Evolutionary conservation across 2,113 vertebrate genomes (phyloP), one percentile per base, ranked within the genome.

Genomic region (Dromaius novaehollandiae): DNA sequence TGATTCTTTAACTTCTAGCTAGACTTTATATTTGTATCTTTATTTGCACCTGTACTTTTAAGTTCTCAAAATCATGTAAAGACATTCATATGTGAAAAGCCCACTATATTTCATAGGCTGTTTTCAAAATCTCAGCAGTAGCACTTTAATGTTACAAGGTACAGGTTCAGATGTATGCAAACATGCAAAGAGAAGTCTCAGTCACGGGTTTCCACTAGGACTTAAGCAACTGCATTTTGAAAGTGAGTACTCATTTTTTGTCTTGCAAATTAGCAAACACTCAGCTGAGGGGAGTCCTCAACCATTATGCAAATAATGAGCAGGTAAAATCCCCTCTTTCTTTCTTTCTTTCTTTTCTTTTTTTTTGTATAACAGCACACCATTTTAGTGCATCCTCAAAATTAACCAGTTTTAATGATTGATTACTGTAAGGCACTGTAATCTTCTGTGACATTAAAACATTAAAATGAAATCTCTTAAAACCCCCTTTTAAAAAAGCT

Each of bases 251-350:
- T 90, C 89, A 4, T 50, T 90, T 94, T 95, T 96, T 97, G 95
- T 95, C 88, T 97, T 97, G 94, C 95, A 96, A 97, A 97, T 96
- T n/a, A 95, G 82, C 79, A 71, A 68, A 85, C 68, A 85, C 71
- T 95, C 93, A 64, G 1, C 68, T 30, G 79, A 95, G 94, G 89
- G 94, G 90, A 97, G 17, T 93, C 95, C 96, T 97, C 95, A 94
- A 92, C 94, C 93, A 94, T 86, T 91, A 96, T 94, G 91, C 91
- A 96, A 94, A 97, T 93, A 86, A 81, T n/a, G 66, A 86, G 75
- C 1, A 60, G 79, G 91, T 93, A 64, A 96, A 96, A 78, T 93
- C 89, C 89, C 89, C 80, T 58, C 91, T 92, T 69, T 86, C 86
- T 74, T 38, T 83, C 46, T 71, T 93, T 96, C 80, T 66, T 93